phyloP scores from a whole-genome alignment of 1,140 invertebrate genomes.

The Drosophila setifemur region DNA sequence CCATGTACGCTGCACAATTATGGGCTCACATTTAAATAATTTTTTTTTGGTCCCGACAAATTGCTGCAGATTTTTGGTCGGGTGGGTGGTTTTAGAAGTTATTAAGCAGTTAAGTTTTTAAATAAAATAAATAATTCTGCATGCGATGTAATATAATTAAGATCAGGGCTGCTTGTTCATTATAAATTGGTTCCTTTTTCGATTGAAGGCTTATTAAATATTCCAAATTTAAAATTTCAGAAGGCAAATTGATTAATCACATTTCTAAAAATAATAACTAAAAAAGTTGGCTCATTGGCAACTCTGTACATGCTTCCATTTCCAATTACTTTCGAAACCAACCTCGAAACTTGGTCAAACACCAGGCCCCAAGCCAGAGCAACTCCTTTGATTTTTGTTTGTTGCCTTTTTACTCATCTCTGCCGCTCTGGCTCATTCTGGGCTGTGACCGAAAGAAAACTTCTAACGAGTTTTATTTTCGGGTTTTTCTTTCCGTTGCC shows the following conservation, averaged over 20 bases:
- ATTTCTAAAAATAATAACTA: too few relatives aligned
- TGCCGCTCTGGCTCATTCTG: conserved; percentile 4
- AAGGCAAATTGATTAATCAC: too few relatives aligned
- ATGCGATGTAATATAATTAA: too few relatives aligned
- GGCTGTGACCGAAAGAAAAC: conserved; percentile 50
- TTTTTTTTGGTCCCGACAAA: conserved; percentile 42
- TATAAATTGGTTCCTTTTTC: too few relatives aligned
- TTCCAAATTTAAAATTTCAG: too few relatives aligned
- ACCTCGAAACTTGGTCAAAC: conserved; percentile 27
- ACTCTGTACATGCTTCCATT: too few relatives aligned
- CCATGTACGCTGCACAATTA: conserved; percentile 20
- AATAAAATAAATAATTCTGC: too few relatives aligned
- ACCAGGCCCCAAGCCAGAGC: neutral
- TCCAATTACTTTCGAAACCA: neutral
- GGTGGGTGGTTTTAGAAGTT: neutral
- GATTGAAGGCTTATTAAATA: too few relatives aligned
- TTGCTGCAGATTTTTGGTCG: conserved; percentile 21
- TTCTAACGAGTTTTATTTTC: conserved; percentile 66
- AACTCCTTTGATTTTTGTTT: conserved; percentile 34
- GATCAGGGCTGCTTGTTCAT: too few relatives aligned
- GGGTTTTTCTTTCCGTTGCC: conserved; percentile 28
- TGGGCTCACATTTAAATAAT: conserved; percentile 50
- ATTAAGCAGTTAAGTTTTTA: neutral
- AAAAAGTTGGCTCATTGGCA: too few relatives aligned
- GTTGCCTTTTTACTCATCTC: conserved; percentile 24